Base-by-base conservation (phyloP, 2,797 vertebrate genomes). In the Benthosema pterotum region DNA sequence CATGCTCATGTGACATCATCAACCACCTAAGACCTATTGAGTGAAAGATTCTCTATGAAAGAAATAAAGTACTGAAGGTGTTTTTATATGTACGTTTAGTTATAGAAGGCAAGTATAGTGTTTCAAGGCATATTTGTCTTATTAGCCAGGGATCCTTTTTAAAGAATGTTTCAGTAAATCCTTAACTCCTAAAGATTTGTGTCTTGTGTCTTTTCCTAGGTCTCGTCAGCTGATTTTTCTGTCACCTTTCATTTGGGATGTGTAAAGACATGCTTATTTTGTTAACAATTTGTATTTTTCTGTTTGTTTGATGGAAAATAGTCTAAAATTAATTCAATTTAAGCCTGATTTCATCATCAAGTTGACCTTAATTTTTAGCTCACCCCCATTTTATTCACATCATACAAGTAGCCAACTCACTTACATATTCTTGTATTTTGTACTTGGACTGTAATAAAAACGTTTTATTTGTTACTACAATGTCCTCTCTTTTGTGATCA, bases 191-290 rank as follows among this genome's bases (percentile, higher is more conserved):
- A 3, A 60, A 57, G 4, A 22, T 60, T 2, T 3, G n/a, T n/a
- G 8, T 67, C 3, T n/a, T 76, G n/a, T 55, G 5, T 7, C 72
- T 65, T 13, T 75, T 80, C 84, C 13, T 76, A 93, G 93, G 93
- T 84, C 91, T 94, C 71, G 93, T 94, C 73, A 93, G 93, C 89
- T 94, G 87, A 93, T 76, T 50, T 6, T 0, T 42, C 25, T 6
- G 7, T 25, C 48, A 50, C 32, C 46, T 8, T 68, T 69, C 46
- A 11, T 68, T 69, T 71, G 65, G 28, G 28, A 42, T 77, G 1
- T 19, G 32, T 62, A n/a, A 45, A 77, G 48, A 9, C 4, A 1
- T 57, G 12, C 18, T 52, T 48, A 42, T 52, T 57, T 63, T 75
- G 19, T 78, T 72, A 12, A 50, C 8, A 71, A 69, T 67, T 0